phyloP scores from a whole-genome alignment of 2,113 vertebrate species.

The Heterochromis multidens region DNA sequence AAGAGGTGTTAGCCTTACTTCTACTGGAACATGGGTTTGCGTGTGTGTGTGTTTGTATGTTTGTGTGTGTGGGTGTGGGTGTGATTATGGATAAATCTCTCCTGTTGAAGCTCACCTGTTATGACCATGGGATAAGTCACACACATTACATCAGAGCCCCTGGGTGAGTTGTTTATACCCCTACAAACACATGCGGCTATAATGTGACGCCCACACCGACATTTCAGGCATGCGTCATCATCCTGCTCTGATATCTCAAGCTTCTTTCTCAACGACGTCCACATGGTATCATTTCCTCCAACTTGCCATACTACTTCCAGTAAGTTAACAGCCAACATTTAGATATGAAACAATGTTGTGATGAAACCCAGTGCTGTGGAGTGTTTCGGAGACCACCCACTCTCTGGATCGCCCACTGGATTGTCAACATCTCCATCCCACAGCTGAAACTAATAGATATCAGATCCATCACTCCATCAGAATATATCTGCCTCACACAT shows the following conservation, averaged over 20 bases:
- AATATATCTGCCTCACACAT: constrained; percentile 22
- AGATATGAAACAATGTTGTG: constrained; percentile 42
- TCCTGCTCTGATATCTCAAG: constrained; percentile 36
- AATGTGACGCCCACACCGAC: constrained; percentile 42
- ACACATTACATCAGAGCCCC: constrained; percentile 37
- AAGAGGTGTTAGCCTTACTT: constrained; percentile 27
- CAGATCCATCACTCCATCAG: constrained; percentile 56
- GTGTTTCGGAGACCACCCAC: constrained; percentile 68
- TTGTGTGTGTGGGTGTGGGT: not conserved
- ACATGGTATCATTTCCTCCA: constrained; percentile 56
- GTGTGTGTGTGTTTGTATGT: not conserved
- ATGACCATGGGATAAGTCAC: constrained; percentile 33
- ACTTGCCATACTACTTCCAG: constrained; percentile 59
- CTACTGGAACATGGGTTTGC: not conserved
- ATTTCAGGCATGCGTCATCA: constrained; percentile 30
- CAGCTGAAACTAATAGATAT: constrained; percentile 73
- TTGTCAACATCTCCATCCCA: constrained; percentile 62
- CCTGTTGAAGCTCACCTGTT: constrained; percentile 41
- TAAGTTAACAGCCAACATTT: constrained; percentile 55
- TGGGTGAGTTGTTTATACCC: constrained; percentile 44
- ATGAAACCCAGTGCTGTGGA: constrained; percentile 45
- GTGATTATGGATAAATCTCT: not conserved
- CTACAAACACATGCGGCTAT: constrained; percentile 22
- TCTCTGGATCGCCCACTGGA: constrained; percentile 54
- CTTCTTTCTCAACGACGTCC: constrained; percentile 46